Base-by-base conservation (phyloP, 2,797 vertebrate species). In the Bradypus variegatus region DNA sequence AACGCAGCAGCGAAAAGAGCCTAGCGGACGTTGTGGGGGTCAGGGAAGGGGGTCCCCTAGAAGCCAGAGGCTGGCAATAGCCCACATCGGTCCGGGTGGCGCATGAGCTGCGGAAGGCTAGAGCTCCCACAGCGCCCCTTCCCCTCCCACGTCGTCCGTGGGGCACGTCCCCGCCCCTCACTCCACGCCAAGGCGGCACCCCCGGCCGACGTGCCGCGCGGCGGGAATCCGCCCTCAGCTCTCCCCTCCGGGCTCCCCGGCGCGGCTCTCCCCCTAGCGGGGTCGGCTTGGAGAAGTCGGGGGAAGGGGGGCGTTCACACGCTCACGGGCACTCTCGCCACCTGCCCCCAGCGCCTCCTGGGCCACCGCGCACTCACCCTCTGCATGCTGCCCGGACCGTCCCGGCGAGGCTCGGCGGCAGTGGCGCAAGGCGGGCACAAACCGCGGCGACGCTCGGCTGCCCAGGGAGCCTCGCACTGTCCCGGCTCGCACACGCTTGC, bases 351-450 rank as follows among this genome's bases (percentile, higher is more conserved):
- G 73, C 75, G 73, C 88, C 79, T 14, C 82, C 25, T 9, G 14
- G 53, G 58, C 72, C 10, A 31, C 36, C 15, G 64, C 78, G 5
- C 93, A 93, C 96, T 93, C 95, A 86, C 95, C 95, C 73, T 93
- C 94, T 81, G 79, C 92, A 89, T 91, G 85, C 76, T 67, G 91
- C 89, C 67, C 38, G 88, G 77, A 23, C 82, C 1, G n/a, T 14
- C 76, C 69, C 18, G 31, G 41, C 64, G 1, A 12, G 45, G 72
- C 36, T 14, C 15, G 6, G 60, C 18, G 27, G 15, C 15, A 13
- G 14, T 19, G 29, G 31, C 14, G 4, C 41, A 12, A 27, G 50
- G 21, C n/a, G 29, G n/a, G 15, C 48, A 8, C 55, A 73, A 31
- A n/a, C 31, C 25, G 82, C 27, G 6, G 60, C 12, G 36, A 31